Percentiles rank a stretch among this genome's conserved stretches.
Conservation (phyloP, 2,888 invertebrate genomes). For the Cryptocheilus praepositus region DNA sequence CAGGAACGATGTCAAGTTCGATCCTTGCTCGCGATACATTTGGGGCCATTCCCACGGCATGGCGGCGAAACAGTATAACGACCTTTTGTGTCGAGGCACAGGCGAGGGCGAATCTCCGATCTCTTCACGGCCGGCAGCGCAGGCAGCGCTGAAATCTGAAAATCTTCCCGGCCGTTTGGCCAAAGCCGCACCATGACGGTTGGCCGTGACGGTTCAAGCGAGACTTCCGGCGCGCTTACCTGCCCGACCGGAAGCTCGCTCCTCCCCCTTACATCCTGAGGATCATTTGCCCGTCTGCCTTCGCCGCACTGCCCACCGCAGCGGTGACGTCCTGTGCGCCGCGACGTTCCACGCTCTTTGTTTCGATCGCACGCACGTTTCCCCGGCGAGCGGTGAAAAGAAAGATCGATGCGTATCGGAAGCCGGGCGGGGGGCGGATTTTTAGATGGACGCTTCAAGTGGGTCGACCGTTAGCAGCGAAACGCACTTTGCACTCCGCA, state of each 20-base stretch:
- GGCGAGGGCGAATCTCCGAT: slow-evolving; percentile 10
- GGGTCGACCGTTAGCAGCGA: too few relatives aligned
- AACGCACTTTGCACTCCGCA: too few relatives aligned
- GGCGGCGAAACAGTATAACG: slow-evolving; percentile 1
- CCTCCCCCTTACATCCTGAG: slow-evolving; percentile 40
- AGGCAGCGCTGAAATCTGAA: slow-evolving; percentile 48
- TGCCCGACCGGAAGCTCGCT: slow-evolving; percentile 58
- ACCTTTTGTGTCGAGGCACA: background rate
- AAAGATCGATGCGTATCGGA: too few relatives aligned
- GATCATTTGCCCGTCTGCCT: slow-evolving; percentile 33
- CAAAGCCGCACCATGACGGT: slow-evolving; percentile 51
- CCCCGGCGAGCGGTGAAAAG: too few relatives aligned
- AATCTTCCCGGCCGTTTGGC: slow-evolving; percentile 52
- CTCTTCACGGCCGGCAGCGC: slow-evolving; percentile 12
- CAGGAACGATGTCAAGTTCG: slow-evolving; percentile 48
- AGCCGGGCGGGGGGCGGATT: too few relatives aligned
- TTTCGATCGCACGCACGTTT: background rate
- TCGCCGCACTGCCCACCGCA: slow-evolving; percentile 28
- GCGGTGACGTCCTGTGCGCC: slow-evolving; percentile 22
- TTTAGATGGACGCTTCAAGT: too few relatives aligned
- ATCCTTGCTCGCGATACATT: slow-evolving; percentile 23
- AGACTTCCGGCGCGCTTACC: slow-evolving; percentile 57
- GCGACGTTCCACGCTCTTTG: slow-evolving; percentile 4
- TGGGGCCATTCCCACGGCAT: slow-evolving; percentile 40
- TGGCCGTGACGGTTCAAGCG: slow-evolving; percentile 50